A percentile compares a stretch with the other conserved stretches of the same genome.
phyloP scores from a whole-genome alignment of 2,888 invertebrate genomes.

The Hirtodrosophila confusa region DNA sequence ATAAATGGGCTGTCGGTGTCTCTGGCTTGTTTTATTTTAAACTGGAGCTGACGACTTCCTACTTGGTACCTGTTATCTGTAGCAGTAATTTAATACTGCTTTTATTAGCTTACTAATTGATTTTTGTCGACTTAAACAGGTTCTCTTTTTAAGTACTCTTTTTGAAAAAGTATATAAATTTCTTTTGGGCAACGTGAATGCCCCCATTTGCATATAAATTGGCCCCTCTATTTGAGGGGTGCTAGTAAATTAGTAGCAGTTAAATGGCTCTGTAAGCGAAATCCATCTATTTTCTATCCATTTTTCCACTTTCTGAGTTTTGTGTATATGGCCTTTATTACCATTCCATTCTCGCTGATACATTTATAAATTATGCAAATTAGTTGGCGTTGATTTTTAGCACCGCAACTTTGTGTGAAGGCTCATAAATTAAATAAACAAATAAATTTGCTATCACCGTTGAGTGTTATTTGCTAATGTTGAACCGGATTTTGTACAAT shows the following conservation, averaged over 20 bases:
- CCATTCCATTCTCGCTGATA: conserved; percentile 53
- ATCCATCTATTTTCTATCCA: conserved; percentile 21
- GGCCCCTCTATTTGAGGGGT: conserved; percentile 23
- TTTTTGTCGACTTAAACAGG: conserved; percentile 24
- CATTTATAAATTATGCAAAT: conserved; percentile 74
- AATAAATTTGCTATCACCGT: conserved; percentile 36
- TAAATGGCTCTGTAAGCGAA: conserved; percentile 29
- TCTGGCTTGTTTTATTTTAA: conserved; percentile 19
- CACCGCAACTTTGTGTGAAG: conserved; percentile 56
- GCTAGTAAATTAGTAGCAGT: conserved; percentile 47
- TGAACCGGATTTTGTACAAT: conserved; percentile 66
- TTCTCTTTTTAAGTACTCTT: conserved; percentile 12
- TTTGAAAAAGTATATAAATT: conserved; percentile 7
- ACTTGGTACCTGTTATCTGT: conserved; percentile 36
- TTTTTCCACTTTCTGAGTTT: conserved; percentile 16
- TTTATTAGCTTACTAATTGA: conserved; percentile 55
- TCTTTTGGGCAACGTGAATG: conserved; percentile 42
- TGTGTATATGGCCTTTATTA: conserved; percentile 22
- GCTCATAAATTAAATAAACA: conserved; percentile 64
- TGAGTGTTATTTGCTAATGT: conserved; percentile 28
- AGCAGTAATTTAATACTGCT: conserved; percentile 30
- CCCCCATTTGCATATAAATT: conserved; percentile 66
- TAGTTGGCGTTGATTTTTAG: conserved; percentile 61
- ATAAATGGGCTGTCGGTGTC: conserved; percentile 32
- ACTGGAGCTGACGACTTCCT: conserved; percentile 38